Base-by-base conservation (phyloP, 2,113 vertebrate genomes). In the Xyrauchen texanus region DNA sequence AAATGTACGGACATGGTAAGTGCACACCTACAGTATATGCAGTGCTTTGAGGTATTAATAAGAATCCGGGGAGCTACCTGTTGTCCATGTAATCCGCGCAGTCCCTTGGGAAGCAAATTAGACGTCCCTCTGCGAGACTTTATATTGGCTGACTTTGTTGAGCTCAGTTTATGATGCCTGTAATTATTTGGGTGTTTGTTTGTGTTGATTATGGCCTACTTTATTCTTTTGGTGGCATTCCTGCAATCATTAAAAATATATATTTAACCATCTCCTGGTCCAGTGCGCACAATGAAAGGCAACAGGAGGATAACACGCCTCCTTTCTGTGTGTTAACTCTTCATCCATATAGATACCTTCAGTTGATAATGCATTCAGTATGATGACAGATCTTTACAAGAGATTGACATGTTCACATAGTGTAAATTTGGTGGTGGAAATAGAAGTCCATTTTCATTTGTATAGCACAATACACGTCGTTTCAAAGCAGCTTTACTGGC, bases 31-130 rank as follows among this genome's bases (percentile, higher is more conserved):
- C 21, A 34, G 21, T 34, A 77, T 62, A 12, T 78, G 57, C 55
- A 60, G 10, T 63, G 72, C 57, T 65, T 16, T 68, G 44, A 34
- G 42, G 60, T 64, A 44, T 68, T 60, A 15, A 58, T 4, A 45
- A 65, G 44, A 55, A 77, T 44, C 68, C 64, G 58, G 51, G 13
- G 58, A 62, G 68, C 66, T 74, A 81, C 66, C 75, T 78, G 63
- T 81, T 81, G 71, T 70, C 47, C 12, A 6, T 5, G 15, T 7
- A 58, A n/a, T 15, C 13, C 55, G 55, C 55, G 15, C 55, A 58
- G 55, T n/a, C 55, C 13, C 2, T 7, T 45, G 49, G 51, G 62
- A 66, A 44, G 55, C 55, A 57, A 57, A 15, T 58, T 55, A 45
- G 46, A 76, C 21, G 64, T 42, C 47, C 21, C n/a, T 58, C 1